Conservation (phyloP, 2,888 invertebrate species). For the Prosopocoilus inquinatus region DNA sequence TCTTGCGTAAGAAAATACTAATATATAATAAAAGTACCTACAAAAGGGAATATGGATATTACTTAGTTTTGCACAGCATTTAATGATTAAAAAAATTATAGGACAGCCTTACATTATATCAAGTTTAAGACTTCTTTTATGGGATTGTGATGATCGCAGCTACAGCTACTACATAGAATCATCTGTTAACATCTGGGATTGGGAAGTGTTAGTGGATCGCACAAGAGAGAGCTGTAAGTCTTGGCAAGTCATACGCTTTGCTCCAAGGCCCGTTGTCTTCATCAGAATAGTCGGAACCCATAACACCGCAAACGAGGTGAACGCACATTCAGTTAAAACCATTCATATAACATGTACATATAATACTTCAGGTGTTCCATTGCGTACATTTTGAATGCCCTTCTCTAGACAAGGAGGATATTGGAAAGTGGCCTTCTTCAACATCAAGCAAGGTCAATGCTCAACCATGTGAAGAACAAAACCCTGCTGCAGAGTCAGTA, state of each 20-base stretch:
- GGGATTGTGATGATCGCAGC: constrained; percentile 95
- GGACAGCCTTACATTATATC: constrained; percentile 91
- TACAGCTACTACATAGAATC: constrained; percentile 97
- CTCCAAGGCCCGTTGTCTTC: constrained; percentile 83
- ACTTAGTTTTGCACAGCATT: constrained; percentile 6
- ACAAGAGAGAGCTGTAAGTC: constrained; percentile 83
- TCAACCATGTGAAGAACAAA: constrained; percentile 10
- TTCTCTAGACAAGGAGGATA: constrained; percentile 56
- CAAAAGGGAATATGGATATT: no score
- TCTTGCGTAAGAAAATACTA: no score
- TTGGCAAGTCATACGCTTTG: constrained; percentile 91
- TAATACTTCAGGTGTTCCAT: constrained; percentile 78
- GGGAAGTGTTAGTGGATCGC: constrained; percentile 88
- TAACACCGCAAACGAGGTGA: constrained; percentile 95
- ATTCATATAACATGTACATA: background rate
- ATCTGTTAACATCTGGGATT: constrained; percentile 87
- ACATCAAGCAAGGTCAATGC: constrained; percentile 13
- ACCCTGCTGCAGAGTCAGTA: constrained; percentile 16
- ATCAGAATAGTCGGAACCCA: constrained; percentile 94
- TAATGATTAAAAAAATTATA: constrained; percentile 22
- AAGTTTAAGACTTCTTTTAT: constrained; percentile 87
- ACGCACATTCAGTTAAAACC: no score
- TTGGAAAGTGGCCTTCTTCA: constrained; percentile 21
- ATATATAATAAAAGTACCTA: no score
- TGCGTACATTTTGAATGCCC: constrained; percentile 98